These are phyloP conservation scores for Oxyura jamaicensis DNA, from an alignment of 2,113 vertebrate species.

Conservation along the genomic window DNA sequence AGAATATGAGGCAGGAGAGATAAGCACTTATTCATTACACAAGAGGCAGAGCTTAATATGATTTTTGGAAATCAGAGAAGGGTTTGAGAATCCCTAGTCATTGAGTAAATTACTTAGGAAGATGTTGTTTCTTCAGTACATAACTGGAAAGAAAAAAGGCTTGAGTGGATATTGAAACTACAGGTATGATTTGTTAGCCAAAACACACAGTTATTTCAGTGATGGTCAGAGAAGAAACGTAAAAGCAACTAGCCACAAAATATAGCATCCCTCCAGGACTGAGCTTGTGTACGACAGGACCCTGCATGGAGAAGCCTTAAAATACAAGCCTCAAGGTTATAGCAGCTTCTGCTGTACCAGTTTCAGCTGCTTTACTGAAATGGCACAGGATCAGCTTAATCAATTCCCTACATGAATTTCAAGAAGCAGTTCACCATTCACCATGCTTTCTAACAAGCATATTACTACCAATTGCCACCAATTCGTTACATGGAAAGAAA, in stretches of 20 bases:
- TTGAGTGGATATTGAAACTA: background rate
- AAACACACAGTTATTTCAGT: background rate
- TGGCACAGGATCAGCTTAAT: constrained; percentile 40
- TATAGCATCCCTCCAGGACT: background rate
- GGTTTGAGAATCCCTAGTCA: background rate
- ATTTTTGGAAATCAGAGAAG: constrained; percentile 52
- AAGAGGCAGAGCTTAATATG: background rate
- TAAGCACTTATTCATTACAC: constrained; percentile 16
- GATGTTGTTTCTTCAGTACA: background rate
- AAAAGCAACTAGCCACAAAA: background rate
- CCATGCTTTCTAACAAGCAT: background rate
- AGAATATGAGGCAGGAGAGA: constrained; percentile 21
- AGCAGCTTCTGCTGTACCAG: background rate
- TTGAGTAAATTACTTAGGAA: constrained; percentile 20
- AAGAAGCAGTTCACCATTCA: constrained; percentile 32
- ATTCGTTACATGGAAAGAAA: background rate
- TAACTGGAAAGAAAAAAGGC: background rate
- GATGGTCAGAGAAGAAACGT: background rate
- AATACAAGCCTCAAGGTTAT: background rate
- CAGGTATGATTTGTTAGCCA: background rate
- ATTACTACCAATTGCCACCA: background rate
- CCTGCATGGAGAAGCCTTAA: background rate
- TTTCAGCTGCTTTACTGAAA: constrained; percentile 14
- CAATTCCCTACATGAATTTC: constrained; percentile 44
- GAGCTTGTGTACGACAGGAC: background rate